phyloP scores from a whole-genome alignment of 2,113 vertebrate genomes.

The Columba janthina region DNA sequence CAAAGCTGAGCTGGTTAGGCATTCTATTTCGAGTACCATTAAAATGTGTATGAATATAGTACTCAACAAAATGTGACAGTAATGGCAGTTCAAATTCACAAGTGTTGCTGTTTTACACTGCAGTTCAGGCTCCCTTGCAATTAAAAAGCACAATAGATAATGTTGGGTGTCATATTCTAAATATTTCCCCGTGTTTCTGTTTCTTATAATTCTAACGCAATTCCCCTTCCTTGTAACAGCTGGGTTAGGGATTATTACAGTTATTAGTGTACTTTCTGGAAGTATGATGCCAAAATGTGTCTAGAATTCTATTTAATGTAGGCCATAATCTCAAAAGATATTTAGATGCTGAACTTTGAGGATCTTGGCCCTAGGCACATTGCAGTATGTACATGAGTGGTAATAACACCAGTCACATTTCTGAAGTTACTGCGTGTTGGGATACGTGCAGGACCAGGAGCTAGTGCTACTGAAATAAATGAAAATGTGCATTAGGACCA shows the following conservation, averaged over 20 bases:
- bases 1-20: not conserved
- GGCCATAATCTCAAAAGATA: not conserved
- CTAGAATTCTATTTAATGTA: not conserved
- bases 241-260: not conserved
- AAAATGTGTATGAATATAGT: constrained; percentile 18
- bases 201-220: not conserved
- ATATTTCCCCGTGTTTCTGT: not conserved
- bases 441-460: not conserved
- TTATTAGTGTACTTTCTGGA: not conserved
- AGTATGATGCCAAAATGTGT: not conserved
- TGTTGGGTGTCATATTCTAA: not conserved
- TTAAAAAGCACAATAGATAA: constrained; percentile 33
- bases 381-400: not conserved
- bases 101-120: constrained; percentile 9
- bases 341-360: constrained; percentile 4
- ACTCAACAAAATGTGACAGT: constrained; percentile 19
- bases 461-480: not conserved
- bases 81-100: constrained; percentile 29
- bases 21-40: constrained; percentile 19
- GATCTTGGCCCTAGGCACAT: not conserved
- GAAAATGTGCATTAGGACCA: not conserved
- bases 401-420: not conserved
- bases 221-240: not conserved
- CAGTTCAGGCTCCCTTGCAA: not conserved
- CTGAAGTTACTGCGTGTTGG: not conserved